phyloP scores from a whole-genome alignment of 2,888 invertebrate species.

The Thereva unica region DNA sequence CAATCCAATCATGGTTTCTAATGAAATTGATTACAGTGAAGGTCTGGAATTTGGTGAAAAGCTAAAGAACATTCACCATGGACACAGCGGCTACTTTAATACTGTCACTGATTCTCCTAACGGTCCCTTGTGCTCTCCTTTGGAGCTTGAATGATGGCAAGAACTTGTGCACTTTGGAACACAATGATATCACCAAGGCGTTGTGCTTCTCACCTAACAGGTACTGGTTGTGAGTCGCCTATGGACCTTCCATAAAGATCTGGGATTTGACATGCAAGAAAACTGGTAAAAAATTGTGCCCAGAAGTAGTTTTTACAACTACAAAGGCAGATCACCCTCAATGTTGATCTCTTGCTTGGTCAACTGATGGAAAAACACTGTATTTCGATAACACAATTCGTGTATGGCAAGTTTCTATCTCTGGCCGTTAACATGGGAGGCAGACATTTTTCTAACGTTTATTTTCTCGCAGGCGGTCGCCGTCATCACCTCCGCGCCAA shows the following conservation, averaged over 20 bases:
- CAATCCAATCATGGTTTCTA: conserved; percentile 98
- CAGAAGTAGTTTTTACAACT: conserved; percentile 85
- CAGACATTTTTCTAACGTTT: no score
- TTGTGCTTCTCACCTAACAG: conserved; percentile 99
- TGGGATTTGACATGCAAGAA: conserved; percentile 99
- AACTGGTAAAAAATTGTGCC: conserved; percentile 96
- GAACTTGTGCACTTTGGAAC: conserved; percentile 97
- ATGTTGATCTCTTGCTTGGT: conserved; percentile 98
- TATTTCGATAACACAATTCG: conserved; percentile 98
- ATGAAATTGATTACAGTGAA: conserved; percentile 98
- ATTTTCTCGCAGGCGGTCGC: no score
- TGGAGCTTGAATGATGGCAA: conserved; percentile 99
- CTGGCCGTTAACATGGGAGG: conserved; percentile 66
- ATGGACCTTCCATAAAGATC: conserved; percentile 96
- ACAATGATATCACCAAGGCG: conserved; percentile 97
- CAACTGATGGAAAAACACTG: conserved; percentile 97
- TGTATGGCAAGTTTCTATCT: conserved; percentile 96
- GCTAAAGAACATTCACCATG: conserved; percentile 96
- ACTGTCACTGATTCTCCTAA: conserved; percentile 99
- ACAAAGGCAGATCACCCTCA: conserved; percentile 91
- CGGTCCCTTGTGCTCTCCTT: conserved; percentile 97
- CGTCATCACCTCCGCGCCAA: no score
- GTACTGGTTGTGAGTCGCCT: conserved; percentile 99
- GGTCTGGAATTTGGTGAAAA: conserved; percentile 99
- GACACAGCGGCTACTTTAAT: conserved; percentile 96